Evolutionary conservation across 2,888 invertebrate genomes (phyloP).

Genomic region (Muschampia plurimacula): DNA sequence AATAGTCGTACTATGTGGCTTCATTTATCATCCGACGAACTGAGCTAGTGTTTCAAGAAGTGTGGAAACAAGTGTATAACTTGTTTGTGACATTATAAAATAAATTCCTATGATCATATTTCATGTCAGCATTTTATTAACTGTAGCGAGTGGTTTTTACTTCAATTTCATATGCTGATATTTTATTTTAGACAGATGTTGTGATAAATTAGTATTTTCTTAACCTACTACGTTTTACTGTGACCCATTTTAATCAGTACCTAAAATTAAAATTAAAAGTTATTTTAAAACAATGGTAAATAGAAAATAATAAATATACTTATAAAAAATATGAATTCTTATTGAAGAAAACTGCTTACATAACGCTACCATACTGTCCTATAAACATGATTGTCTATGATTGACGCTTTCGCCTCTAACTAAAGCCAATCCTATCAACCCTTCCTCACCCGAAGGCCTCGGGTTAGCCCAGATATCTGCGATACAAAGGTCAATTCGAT

Average conservation of each 20-base stretch:
- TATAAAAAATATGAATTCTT: too few relatives aligned
- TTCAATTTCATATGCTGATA: too few relatives aligned
- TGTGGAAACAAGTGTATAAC: not conserved
- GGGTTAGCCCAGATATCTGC: slow-evolving; percentile 33
- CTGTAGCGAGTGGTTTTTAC: not conserved
- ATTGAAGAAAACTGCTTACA: too few relatives aligned
- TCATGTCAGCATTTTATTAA: not conserved
- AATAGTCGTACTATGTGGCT: slow-evolving; percentile 2
- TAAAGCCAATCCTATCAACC: slow-evolving; percentile 15
- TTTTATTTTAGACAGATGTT: too few relatives aligned
- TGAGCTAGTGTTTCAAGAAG: not conserved
- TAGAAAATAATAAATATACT: too few relatives aligned
- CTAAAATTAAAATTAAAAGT: too few relatives aligned
- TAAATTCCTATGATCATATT: not conserved
- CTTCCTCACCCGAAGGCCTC: slow-evolving; percentile 18
- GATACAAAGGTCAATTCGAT: slow-evolving; percentile 38
- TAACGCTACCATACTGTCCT: not conserved
- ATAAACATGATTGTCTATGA: not conserved
- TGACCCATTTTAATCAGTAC: too few relatives aligned
- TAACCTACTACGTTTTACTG: too few relatives aligned
- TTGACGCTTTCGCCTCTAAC: slow-evolving; percentile 10
- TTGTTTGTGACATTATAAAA: not conserved
- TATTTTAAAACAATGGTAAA: too few relatives aligned
- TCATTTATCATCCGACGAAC: slow-evolving; percentile 15
- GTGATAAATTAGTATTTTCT: too few relatives aligned